A percentile compares a stretch with the other conserved stretches of the same genome.
Conservation (phyloP, 2,113 vertebrate genomes). For the Platysteira castanea region DNA sequence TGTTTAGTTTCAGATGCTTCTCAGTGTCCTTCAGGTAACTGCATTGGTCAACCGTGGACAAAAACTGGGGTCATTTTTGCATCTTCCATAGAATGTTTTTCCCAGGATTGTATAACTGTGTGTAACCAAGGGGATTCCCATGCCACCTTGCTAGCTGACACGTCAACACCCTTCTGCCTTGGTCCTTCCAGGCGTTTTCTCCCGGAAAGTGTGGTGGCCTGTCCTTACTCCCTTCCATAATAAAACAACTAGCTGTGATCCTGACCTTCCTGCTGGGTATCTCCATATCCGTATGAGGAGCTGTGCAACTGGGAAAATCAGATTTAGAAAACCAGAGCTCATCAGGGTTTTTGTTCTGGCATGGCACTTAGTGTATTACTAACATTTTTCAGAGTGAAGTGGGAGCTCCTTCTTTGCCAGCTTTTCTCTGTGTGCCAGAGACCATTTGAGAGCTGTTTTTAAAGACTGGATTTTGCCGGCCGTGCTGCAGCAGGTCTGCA, state of each 20-base stretch:
- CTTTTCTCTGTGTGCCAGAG: background rate
- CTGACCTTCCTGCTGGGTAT: background rate
- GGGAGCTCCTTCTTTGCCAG: background rate
- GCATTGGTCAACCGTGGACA: background rate
- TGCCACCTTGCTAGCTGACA: background rate
- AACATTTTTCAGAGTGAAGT: background rate
- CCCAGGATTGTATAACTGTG: accelerated
- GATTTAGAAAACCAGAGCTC: background rate
- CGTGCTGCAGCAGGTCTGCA: background rate
- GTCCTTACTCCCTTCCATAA: background rate
- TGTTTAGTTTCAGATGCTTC: background rate
- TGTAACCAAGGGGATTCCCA: background rate
- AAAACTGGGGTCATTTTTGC: background rate
- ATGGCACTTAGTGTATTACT: background rate
- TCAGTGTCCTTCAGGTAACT: background rate
- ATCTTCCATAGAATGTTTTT: accelerated
- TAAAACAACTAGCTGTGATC: background rate
- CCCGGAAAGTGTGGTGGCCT: background rate
- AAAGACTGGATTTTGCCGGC: background rate
- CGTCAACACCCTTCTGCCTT: background rate
- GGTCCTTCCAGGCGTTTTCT: background rate
- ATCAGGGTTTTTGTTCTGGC: background rate
- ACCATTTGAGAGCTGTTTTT: background rate
- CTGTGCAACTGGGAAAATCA: background rate
- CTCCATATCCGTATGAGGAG: background rate